Evolutionary conservation across 2,113 vertebrate species (phyloP).

Genomic region (Lepus europaeus): DNA sequence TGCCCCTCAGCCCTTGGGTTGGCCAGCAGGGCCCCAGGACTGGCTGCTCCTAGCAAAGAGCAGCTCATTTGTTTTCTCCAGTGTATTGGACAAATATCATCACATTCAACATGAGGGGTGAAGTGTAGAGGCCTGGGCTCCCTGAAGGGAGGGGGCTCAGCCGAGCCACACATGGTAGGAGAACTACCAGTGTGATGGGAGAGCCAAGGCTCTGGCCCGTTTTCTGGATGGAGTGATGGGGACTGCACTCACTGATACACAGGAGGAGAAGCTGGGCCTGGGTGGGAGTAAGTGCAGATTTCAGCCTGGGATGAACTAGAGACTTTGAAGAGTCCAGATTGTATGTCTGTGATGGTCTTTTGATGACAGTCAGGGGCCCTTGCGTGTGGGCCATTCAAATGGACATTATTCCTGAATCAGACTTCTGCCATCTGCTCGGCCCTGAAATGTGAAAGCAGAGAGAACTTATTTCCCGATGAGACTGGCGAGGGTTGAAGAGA

Average conservation of each 20-base stretch:
- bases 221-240: neutral
- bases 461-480: slow-evolving; percentile 87
- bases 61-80: neutral
- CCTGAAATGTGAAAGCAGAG: slow-evolving; percentile 87
- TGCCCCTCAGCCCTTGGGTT: neutral
- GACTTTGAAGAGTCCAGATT: slow-evolving; percentile 80
- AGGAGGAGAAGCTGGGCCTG: neutral
- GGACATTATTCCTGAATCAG: slow-evolving; percentile 88
- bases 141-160: neutral
- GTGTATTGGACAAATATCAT: neutral
- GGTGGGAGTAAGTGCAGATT: neutral
- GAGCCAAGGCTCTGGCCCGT: neutral
- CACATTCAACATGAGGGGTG: neutral
- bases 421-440: slow-evolving; percentile 88
- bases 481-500: slow-evolving; percentile 84
- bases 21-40: too few species aligned
- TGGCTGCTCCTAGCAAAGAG: neutral
- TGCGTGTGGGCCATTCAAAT: slow-evolving; percentile 86
- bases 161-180: neutral
- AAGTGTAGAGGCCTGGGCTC: neutral
- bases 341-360: slow-evolving; percentile 72
- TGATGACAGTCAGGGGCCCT: slow-evolving; percentile 85
- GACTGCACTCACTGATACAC: neutral
- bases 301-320: neutral
- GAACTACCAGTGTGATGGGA: fast-evolving